Base-by-base conservation (phyloP, 2,888 invertebrate species). In the Tiliacea aurago region DNA sequence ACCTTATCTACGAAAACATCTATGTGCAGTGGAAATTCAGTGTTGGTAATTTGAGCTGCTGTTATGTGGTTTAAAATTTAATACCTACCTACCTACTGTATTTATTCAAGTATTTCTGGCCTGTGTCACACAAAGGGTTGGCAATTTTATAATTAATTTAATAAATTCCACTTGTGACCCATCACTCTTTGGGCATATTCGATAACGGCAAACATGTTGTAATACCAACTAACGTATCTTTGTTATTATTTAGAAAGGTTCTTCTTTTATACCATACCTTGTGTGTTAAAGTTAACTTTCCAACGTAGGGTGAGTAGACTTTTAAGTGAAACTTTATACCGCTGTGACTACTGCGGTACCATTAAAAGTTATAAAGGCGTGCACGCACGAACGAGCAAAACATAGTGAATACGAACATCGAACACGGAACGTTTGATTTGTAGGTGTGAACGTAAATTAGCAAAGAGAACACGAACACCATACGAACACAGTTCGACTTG, bases 1-100 rank as follows among this genome's bases (percentile, higher is more conserved):
- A 73, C 67, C 73, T 76, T 84, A 80, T 83, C 84, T 75, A 58
- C 49, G 41, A 80, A 72, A 83, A 61, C 62, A 83, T 80, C 80
- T 67, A 51, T 15, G 9, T 51, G 56, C 65, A 64, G 68, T 68
- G 70, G n/a, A 63, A 73, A 58, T 79, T 73, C 71, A 65, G 37
- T 56, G 64, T 55, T 53, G 37, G 45, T 64, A 11, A 23, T 77
- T 73, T n/a, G 70, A 56, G 49, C 69, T 67, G 43, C 61, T 64
- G 23, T 53, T 63, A 18, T 58, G 58, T 55, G 62, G 68, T 73
- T 64, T 78, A 70, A 66, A 75, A 75, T 78, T 33, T 78, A 53
- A 81, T 78, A 75, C 37, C 20, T 33, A 18, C n/a, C n/a, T 56
- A 72, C 28, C 49, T 58, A 63, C 55, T 56, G 15, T 77, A 41